These are phyloP conservation scores for Cephus pulcher DNA, from an alignment of 2,888 invertebrate species.

Conservation along the genomic window DNA sequence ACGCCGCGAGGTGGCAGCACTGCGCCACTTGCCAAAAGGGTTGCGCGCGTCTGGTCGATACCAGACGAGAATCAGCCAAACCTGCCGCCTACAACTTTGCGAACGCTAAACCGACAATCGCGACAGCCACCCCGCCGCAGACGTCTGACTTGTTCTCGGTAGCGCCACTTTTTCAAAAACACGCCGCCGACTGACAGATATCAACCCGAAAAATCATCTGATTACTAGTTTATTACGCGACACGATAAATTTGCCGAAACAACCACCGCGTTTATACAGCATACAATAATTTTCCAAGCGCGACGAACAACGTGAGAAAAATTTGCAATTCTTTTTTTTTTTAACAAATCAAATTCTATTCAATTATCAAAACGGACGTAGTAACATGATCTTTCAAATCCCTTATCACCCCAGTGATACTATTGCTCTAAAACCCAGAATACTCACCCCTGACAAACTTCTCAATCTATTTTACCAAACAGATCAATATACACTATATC, in stretches of 20 bases:
- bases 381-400: no score
- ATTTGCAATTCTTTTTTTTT: not conserved
- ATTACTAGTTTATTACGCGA: not conserved
- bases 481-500: not conserved
- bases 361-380: not conserved
- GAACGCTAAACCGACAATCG: not conserved
- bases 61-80: slow-evolving; percentile 41
- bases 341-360: not conserved
- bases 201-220: not conserved
- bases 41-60: slow-evolving; percentile 45
- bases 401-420: no score
- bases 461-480: not conserved
- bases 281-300: not conserved
- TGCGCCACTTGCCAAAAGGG: slow-evolving; percentile 23
- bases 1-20: slow-evolving; percentile 36
- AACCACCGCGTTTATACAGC: not conserved
- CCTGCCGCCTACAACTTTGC: slow-evolving; percentile 31
- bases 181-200: not conserved
- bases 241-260: not conserved
- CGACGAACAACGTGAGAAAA: not conserved
- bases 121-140: not conserved
- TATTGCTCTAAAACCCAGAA: not conserved
- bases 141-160: not conserved
- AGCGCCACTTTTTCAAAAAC: not conserved
- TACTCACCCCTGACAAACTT: not conserved